Base-by-base conservation (phyloP, 2,888 invertebrate species). In the Pocota personata region DNA sequence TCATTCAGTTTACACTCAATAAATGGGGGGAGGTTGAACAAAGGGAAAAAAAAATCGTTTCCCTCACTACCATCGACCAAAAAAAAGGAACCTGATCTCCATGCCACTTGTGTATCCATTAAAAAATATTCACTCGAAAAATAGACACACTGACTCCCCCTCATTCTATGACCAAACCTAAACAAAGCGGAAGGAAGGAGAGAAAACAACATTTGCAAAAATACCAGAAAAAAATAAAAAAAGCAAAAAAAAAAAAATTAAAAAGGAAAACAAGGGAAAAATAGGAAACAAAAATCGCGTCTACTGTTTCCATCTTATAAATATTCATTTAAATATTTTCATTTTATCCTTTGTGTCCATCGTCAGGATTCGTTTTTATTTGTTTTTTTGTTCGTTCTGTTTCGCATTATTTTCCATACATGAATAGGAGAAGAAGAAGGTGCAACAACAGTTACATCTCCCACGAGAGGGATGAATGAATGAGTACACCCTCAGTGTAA, bases 281-380 rank as follows among this genome's bases (percentile, higher is more conserved):
- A 14, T 60, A 46, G 48, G 43, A 60, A 52, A 73, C 43, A 64
- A 64, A 82, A 76, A 69, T 82, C 73, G 84, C 69, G 73, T 79
- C 73, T 79, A 69, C 84, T 75, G 75, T 75, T 84, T 58, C 40
- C 69, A 84, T 64, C 75, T 84, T 84, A 84, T 84, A 84, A 84
- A 79, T 84, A 84, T 84, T 84, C 84, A 84, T 84, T 84, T 75
- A 64, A 64, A 84, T 79, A 84, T 84, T 84, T 84, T 79, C 69
- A 79, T 73, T 84, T 79, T 48, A 57, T 69, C 69, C 43, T 78
- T 48, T 64, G 40, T 78, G 78, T 83, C 79, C 83, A 69, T 83
- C 58, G 75, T 48, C 57, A 8, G 78, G 73, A 67, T 37, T 69
- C 50, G 24, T 35, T 48, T 60, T 71, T 66, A 12, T 75, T 43